Conservation (phyloP, 2,888 invertebrate genomes). For the Leptodirus hochenwartii region DNA sequence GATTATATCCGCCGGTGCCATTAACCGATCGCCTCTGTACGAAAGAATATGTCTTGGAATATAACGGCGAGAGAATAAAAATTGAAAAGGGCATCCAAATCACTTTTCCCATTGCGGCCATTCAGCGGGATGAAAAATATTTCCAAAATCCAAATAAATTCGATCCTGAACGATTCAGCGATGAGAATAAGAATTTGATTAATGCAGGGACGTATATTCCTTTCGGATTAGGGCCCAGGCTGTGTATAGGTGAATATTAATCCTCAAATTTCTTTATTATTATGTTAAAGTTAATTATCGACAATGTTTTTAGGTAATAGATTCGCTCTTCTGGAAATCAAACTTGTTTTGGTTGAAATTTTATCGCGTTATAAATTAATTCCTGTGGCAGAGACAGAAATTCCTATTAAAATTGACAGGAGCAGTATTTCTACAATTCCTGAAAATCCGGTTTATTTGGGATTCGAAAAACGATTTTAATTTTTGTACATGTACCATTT, state of each 20-base stretch:
- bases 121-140: slow-evolving; percentile 35
- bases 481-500: too few relatives aligned
- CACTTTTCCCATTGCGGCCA: slow-evolving; percentile 28
- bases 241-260: slow-evolving; percentile 24
- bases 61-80: slow-evolving; percentile 13
- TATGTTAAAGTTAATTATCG: not conserved
- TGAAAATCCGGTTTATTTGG: too few relatives aligned
- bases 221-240: slow-evolving; percentile 29
- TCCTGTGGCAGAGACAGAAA: too few relatives aligned
- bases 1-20: slow-evolving; percentile 30
- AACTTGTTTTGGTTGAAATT: slow-evolving; percentile 17
- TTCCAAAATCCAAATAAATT: slow-evolving; percentile 35
- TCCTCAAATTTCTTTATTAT: too few relatives aligned
- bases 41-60: slow-evolving; percentile 28
- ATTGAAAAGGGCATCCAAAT: slow-evolving; percentile 28
- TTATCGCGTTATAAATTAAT: too few relatives aligned
- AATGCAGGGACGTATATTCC: slow-evolving; percentile 32
- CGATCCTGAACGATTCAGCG: slow-evolving; percentile 33
- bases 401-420: too few relatives aligned
- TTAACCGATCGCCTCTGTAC: slow-evolving; percentile 30
- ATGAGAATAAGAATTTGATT: slow-evolving; percentile 30
- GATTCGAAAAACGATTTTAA: too few relatives aligned
- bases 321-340: slow-evolving; percentile 20
- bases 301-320: slow-evolving; percentile 11
- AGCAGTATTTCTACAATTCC: too few relatives aligned